phyloP scores from a whole-genome alignment of 2,113 vertebrate species.

The Ciconia boyciana region DNA sequence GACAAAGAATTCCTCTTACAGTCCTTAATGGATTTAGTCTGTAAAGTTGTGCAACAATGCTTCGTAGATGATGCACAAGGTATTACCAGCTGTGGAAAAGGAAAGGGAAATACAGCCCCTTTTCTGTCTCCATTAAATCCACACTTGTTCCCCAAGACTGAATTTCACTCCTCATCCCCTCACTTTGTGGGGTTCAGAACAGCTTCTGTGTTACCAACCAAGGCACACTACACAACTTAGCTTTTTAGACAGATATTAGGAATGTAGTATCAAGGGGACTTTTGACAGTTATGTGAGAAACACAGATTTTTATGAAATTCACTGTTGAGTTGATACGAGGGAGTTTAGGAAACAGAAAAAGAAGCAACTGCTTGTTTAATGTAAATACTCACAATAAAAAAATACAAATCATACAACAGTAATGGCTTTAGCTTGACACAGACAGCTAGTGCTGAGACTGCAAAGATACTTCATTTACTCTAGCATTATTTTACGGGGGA shows the following conservation, averaged over 20 bases:
- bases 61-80: not conserved
- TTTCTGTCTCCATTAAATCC: not conserved
- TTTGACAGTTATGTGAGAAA: not conserved
- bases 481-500: not conserved
- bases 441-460: fast-evolving
- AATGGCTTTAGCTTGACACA: not conserved
- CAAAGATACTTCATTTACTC: not conserved
- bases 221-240: not conserved
- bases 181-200: not conserved
- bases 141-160: not conserved
- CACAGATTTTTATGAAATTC: not conserved
- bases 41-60: not conserved
- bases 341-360: not conserved
- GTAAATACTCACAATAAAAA: not conserved
- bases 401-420: not conserved
- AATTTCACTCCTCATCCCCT: not conserved
- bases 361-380: not conserved
- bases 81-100: not conserved
- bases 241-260: not conserved
- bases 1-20: not conserved
- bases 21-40: not conserved
- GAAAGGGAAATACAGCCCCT: not conserved
- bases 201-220: not conserved
- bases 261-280: not conserved
- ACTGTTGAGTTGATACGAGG: not conserved